Evolutionary conservation across 2,113 vertebrate species (phyloP), one percentile per base, ranked within the genome.

Genomic region (Aegithalos caudatus): DNA sequence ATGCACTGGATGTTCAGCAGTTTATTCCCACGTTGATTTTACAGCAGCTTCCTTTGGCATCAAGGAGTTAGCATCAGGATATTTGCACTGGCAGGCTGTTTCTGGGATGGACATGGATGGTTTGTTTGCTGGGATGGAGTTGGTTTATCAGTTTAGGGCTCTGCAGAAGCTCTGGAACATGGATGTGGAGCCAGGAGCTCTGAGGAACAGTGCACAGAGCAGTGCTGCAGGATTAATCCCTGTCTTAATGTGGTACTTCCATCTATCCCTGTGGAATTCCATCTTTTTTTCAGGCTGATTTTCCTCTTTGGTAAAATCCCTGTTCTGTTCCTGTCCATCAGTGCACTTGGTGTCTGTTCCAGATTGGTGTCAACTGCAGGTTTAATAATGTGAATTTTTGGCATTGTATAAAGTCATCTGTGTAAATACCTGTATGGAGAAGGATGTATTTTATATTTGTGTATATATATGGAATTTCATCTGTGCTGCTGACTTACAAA

Each of bases 61-160:
- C 7, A 56, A 42, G 31, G 35, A 33, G 11, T 51, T 48, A 18
- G 42, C 31, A 1, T 17, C 19, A 22, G 88, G 40, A 4, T 64
- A 9, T 67, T 54, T 29, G 5, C 12, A 0, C 33, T 50, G 47
- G 5, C 8, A 7, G 0, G 7, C 56, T 74, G 74, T 3, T 16
- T 87, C 72, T 21, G 29, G 2, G 1, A 12, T 22, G 38, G 3
- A 1, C 12, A 1, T 4, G 11, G 38, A 6, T 45, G 35, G 48
- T 53, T 88, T n/a, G 3, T 60, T 44, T 45, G 44, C 44, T 45
- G 44, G 44, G 44, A 45, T 45, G 44, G 44, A 19, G 44, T 45
- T 45, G 44, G 44, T 45, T 45, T 18, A 20, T 45, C 44, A 45
- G 9, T 45, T 45, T 45, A 19, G 44, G 44, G 44, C 44, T 45